Evolutionary conservation across 1,140 invertebrate species (phyloP).

Genomic region (Steinernema khuongi): DNA sequence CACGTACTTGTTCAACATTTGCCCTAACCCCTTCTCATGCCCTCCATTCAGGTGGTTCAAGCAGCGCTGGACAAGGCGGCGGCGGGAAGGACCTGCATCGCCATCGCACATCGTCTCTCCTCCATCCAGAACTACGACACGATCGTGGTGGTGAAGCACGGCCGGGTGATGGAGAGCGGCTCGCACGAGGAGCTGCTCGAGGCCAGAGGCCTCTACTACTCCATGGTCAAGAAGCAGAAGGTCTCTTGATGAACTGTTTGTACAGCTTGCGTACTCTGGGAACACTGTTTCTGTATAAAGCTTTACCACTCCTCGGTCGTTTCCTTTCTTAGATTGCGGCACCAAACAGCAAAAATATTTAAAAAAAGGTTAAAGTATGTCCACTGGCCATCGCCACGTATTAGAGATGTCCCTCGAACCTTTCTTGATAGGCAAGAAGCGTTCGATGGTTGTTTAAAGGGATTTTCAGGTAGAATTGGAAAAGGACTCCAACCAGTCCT

Average conservation of each 20-base stretch:
- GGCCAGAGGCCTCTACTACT: conserved; percentile 59
- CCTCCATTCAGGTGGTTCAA: not conserved
- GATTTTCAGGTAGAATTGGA: no score
- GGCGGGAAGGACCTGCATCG: conserved; percentile 60
- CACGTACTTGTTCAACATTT: not conserved
- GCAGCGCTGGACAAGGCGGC: not conserved
- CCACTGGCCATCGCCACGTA: no score
- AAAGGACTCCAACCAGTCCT: no score
- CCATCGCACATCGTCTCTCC: conserved; percentile 62
- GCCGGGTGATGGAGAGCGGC: conserved; percentile 59
- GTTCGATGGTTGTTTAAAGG: no score
- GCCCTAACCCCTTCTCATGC: not conserved
- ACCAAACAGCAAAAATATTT: no score
- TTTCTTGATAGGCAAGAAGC: no score
- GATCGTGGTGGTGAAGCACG: conserved; percentile 60
- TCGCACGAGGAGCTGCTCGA: conserved; percentile 61
- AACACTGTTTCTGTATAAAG: no score
- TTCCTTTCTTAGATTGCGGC: no score
- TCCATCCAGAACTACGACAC: conserved; percentile 60
- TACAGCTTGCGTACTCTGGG: no score
- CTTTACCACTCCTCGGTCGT: no score
- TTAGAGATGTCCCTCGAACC: no score
- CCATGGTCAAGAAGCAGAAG: conserved; percentile 64
- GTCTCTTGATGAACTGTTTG: conserved; percentile 12
- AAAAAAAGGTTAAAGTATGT: no score